Evolutionary conservation across 2,113 vertebrate genomes (phyloP).

Genomic region (Paracanthobrama guichenoti): DNA sequence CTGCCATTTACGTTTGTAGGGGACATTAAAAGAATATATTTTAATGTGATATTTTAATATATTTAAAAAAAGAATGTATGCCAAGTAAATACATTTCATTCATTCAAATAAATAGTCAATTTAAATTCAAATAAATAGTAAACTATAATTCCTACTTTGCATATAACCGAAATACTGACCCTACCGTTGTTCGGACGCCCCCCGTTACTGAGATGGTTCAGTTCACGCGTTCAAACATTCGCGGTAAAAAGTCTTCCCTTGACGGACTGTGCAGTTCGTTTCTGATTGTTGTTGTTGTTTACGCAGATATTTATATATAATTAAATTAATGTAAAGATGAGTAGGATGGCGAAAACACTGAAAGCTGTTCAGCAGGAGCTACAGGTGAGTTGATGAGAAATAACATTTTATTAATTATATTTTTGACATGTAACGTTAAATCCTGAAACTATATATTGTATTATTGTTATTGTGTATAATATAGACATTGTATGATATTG

Average conservation of each 20-base stretch:
- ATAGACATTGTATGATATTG: too few species aligned
- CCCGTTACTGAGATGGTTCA: background rate
- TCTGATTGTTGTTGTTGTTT: background rate
- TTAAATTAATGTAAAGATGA: constrained; percentile 26
- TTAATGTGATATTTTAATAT: too few species aligned
- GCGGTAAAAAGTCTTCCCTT: background rate
- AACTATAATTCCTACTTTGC: background rate
- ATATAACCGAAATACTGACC: background rate
- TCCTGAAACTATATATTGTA: background rate
- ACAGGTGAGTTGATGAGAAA: constrained; percentile 11
- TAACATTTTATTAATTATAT: too few species aligned
- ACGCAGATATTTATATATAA: too few species aligned
- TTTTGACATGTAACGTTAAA: background rate
- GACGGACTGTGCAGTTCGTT: too few species aligned
- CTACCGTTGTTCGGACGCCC: background rate
- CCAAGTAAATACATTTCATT: background rate
- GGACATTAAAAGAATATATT: background rate
- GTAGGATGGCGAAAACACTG: constrained; percentile 25
- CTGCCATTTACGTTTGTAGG: background rate
- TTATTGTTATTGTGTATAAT: too few species aligned
- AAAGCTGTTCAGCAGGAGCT: constrained; percentile 33
- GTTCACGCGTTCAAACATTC: constrained; percentile 18
- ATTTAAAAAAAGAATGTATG: background rate
- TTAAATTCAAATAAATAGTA: background rate
- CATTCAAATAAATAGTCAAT: rapidly evolving